Conservation (phyloP, 2,113 vertebrate genomes). For the rabbit (Oryctolagus cuniculus) region DNA sequence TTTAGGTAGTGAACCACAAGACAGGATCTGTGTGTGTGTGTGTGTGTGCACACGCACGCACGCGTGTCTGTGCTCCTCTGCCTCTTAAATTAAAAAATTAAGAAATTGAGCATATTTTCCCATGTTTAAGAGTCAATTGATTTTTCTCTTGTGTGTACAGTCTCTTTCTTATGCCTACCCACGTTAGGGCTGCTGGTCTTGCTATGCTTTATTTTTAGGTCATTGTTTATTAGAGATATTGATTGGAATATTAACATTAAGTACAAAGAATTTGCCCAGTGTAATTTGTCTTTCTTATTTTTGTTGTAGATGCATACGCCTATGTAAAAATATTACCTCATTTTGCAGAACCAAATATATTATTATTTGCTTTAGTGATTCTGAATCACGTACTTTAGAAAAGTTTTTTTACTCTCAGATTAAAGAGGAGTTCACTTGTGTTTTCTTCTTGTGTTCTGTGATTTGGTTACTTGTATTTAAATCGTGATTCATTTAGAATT, state of each 20-base stretch:
- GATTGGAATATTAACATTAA: constrained; percentile 29
- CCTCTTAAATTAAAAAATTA: too few species aligned
- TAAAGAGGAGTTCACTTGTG: background rate
- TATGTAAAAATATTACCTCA: background rate
- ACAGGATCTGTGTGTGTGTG: too few species aligned
- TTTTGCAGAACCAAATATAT: constrained; percentile 10
- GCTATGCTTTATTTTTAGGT: constrained; percentile 16
- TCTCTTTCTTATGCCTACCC: background rate
- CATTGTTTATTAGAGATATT: background rate
- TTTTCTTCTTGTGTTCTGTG: background rate
- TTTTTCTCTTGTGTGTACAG: background rate
- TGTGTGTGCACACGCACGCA: too few species aligned
- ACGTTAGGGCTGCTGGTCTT: background rate
- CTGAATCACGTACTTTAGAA: background rate
- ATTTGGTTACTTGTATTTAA: constrained; percentile 59
- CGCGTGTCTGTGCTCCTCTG: too few species aligned
- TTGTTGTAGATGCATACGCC: background rate
- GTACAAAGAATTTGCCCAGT: background rate
- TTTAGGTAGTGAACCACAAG: too few species aligned
- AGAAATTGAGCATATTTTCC: background rate
- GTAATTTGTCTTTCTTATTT: background rate
- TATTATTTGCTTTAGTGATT: background rate
- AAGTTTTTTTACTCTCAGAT: background rate
- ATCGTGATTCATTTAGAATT: constrained; percentile 65
- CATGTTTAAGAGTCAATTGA: background rate